These are phyloP conservation scores for Drosophila formosana DNA, from an alignment of 2,888 invertebrate species.

Conservation along the genomic window DNA sequence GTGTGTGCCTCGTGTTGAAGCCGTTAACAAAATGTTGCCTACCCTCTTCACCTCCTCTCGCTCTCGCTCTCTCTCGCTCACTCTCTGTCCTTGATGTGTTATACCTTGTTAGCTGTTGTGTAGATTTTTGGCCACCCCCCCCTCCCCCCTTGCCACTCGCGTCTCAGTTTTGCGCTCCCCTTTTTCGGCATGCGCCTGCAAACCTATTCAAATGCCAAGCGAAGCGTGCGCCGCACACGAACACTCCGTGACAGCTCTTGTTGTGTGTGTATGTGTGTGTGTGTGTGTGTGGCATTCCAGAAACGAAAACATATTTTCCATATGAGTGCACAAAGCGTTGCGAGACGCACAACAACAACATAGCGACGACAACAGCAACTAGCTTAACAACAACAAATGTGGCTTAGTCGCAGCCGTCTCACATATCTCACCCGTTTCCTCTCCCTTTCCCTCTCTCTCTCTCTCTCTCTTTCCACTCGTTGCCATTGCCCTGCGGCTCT, in stretches of 20 bases:
- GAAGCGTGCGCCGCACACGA: constrained; percentile 64
- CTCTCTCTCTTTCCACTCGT: constrained; percentile 1
- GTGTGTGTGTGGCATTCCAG: constrained; percentile 60
- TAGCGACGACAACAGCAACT: constrained; percentile 20
- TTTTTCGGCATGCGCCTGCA: constrained; percentile 15
- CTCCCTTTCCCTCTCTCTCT: constrained; percentile 1
- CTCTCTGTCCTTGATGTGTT: constrained; percentile 57
- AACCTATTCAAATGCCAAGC: constrained; percentile 61
- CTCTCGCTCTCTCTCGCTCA: not conserved
- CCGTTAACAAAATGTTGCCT: constrained; percentile 71
- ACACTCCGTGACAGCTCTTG: constrained; percentile 20
- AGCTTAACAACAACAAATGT: constrained; percentile 26
- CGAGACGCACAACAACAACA: constrained; percentile 51
- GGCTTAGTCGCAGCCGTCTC: constrained; percentile 45
- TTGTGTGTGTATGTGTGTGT: constrained; percentile 11
- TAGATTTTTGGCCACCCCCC: constrained; percentile 44
- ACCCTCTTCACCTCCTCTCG: constrained; percentile 6
- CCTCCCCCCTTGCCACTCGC: not conserved
- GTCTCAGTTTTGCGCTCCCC: not conserved
- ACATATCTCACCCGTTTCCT: constrained; percentile 49
- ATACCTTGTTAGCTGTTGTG: constrained; percentile 73
- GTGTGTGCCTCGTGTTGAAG: constrained; percentile 58
- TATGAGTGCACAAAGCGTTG: constrained; percentile 75
- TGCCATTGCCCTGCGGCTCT: constrained; percentile 42
- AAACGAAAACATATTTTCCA: constrained; percentile 80